These are phyloP conservation scores for Crotalus tigris DNA, from an alignment of 2,113 vertebrate genomes.

Conservation along the genomic window DNA sequence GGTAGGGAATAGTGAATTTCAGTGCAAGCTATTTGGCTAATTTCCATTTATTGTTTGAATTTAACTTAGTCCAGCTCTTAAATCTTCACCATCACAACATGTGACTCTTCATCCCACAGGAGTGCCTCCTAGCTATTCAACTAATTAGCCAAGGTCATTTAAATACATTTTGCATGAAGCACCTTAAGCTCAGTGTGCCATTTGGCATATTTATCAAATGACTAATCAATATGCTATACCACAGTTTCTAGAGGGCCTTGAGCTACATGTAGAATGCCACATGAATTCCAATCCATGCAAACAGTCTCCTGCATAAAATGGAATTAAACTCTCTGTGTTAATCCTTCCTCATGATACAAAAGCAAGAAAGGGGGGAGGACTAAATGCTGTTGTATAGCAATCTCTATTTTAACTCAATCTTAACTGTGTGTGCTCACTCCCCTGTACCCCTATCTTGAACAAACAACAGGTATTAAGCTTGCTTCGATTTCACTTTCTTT, in stretches of 20 bases:
- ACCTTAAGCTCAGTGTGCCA: constrained; percentile 67
- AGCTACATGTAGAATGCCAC: constrained; percentile 61
- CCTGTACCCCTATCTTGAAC: constrained; percentile 52
- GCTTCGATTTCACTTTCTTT: constrained; percentile 76
- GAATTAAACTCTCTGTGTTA: constrained; percentile 56
- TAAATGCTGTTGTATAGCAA: constrained; percentile 50
- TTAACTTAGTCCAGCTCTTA: constrained; percentile 57
- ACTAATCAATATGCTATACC: constrained; percentile 76
- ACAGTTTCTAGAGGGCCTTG: constrained; percentile 60
- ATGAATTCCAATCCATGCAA: constrained; percentile 70
- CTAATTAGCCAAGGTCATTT: constrained; percentile 76
- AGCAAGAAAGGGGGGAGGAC: constrained; percentile 33
- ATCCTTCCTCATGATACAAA: constrained; percentile 56
- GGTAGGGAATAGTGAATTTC: constrained; percentile 43
- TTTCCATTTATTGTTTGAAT: constrained; percentile 47
- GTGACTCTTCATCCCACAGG: constrained; percentile 49
- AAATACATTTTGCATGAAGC: constrained; percentile 77
- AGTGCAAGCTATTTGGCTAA: constrained; percentile 54
- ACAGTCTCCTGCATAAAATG: constrained; percentile 63
- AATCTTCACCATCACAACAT: constrained; percentile 60
- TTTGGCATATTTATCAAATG: constrained; percentile 79
- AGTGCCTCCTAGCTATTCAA: constrained; percentile 63
- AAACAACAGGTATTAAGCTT: constrained; percentile 66
- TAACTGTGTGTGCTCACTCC: constrained; percentile 55
- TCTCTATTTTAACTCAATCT: constrained; percentile 63